Percentiles rank a stretch among this genome's conserved stretches.
phyloP scores from a whole-genome alignment of 2,888 invertebrate genomes.

The Apeira syringaria region DNA sequence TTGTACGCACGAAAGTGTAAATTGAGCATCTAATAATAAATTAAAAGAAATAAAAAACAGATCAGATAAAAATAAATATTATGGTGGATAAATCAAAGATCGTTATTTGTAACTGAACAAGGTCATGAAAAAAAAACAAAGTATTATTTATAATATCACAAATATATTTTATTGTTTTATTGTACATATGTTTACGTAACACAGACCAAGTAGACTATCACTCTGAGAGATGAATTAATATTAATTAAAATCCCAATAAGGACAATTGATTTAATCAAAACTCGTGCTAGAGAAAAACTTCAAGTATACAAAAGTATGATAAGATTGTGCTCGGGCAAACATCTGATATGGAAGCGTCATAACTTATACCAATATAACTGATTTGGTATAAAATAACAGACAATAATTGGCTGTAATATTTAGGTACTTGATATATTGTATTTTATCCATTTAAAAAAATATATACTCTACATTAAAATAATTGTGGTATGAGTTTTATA shows the following conservation, averaged over 20 bases:
- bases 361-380: constrained; percentile 7
- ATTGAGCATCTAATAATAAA: no score
- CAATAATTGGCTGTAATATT: no score
- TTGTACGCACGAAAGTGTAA: no score
- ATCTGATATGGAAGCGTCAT: constrained; percentile 30
- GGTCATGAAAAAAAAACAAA: constrained; percentile 34
- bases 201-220: constrained; percentile 70
- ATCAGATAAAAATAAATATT: no score
- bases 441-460: no score
- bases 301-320: constrained; percentile 38
- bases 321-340: constrained; percentile 44
- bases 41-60: no score
- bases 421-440: no score
- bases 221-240: constrained; percentile 54
- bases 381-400: constrained; percentile 18
- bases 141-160: constrained; percentile 60
- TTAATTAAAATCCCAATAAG: constrained; percentile 63
- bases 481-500: no score
- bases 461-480: no score
- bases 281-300: constrained; percentile 54
- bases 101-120: no score
- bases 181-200: constrained; percentile 75
- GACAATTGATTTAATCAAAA: constrained; percentile 54
- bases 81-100: no score
- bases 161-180: constrained; percentile 78